Evolutionary conservation across 1,140 invertebrate species (phyloP).

Genomic region (Bilobella aurantiaca): DNA sequence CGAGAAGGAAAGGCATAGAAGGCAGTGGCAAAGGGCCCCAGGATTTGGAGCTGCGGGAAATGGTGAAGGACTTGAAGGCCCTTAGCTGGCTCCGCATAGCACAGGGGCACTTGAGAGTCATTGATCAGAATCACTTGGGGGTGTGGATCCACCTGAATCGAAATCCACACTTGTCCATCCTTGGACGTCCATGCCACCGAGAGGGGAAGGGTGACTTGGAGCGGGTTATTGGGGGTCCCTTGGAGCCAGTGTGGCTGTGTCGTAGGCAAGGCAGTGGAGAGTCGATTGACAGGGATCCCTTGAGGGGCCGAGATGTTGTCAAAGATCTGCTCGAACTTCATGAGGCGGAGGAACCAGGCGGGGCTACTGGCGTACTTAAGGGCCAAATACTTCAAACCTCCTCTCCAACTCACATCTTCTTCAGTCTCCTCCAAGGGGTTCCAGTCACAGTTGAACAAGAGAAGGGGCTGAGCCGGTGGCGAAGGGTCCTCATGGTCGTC

Average conservation of each 20-base stretch:
- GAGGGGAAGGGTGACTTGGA: slow-evolving; percentile 15
- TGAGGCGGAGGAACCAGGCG: slow-evolving; percentile 31
- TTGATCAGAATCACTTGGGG: slow-evolving; percentile 27
- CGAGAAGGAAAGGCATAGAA: slow-evolving; percentile 16
- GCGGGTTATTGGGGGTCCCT: background rate
- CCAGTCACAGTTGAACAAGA: slow-evolving; percentile 11
- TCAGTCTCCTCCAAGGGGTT: background rate
- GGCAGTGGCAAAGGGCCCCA: slow-evolving; percentile 10
- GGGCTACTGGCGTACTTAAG: slow-evolving; percentile 20
- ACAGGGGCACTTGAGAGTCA: slow-evolving; percentile 7
- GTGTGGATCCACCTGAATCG: slow-evolving; percentile 11
- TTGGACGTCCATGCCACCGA: slow-evolving; percentile 23
- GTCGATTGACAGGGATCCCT: slow-evolving; percentile 20
- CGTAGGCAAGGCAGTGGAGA: slow-evolving; percentile 23
- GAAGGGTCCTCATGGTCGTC: background rate
- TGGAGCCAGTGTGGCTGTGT: background rate
- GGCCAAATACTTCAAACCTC: slow-evolving; percentile 27
- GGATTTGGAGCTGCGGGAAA: slow-evolving; percentile 23
- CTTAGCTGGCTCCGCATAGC: background rate
- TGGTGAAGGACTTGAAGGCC: slow-evolving; percentile 18
- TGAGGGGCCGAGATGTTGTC: slow-evolving; percentile 17
- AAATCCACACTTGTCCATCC: slow-evolving; percentile 34
- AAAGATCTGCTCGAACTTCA: slow-evolving; percentile 24
- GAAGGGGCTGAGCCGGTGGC: background rate
- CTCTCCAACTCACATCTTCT: too few species aligned